These are phyloP conservation scores for Boloria selene DNA, from an alignment of 2,888 invertebrate genomes.

Conservation along the genomic window DNA sequence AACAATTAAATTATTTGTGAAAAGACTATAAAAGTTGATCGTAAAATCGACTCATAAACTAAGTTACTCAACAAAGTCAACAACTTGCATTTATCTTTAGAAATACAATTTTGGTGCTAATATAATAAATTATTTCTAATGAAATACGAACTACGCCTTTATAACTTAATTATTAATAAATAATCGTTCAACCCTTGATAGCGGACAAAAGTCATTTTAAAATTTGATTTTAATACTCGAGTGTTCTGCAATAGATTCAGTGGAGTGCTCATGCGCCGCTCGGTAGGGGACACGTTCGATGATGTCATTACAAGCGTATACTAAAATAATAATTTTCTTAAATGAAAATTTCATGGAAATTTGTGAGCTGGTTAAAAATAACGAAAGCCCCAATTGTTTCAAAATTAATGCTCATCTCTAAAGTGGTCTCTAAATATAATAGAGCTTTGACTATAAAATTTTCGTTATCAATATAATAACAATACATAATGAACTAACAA, in stretches of 20 bases:
- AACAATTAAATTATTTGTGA: too few relatives aligned
- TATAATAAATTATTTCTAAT: too few relatives aligned
- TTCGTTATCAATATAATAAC: conserved; percentile 22
- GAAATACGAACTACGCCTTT: too few relatives aligned
- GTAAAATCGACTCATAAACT: too few relatives aligned
- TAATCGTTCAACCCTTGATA: conserved; percentile 41
- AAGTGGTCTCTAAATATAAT: conserved; percentile 24
- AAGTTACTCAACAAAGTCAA: too few relatives aligned
- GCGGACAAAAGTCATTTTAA: conserved; percentile 42
- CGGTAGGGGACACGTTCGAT: conserved; percentile 35
- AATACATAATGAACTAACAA: conserved; percentile 19
- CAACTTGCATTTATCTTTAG: too few relatives aligned
- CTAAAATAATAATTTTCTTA: neutral
- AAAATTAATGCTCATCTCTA: conserved; percentile 21
- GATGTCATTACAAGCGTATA: conserved; percentile 23
- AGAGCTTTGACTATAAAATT: conserved; percentile 8
- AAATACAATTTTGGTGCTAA: too few relatives aligned
- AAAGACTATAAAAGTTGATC: too few relatives aligned
- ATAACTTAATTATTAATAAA: conserved; percentile 32
- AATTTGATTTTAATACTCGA: conserved; percentile 58
- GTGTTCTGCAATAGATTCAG: conserved; percentile 67
- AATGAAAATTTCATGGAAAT: neutral
- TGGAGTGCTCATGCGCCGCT: conserved; percentile 44
- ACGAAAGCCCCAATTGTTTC: conserved; percentile 9
- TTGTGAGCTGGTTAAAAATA: neutral